Base-by-base conservation (phyloP, 2,888 invertebrate species). In the Embidobia sp. region DNA sequence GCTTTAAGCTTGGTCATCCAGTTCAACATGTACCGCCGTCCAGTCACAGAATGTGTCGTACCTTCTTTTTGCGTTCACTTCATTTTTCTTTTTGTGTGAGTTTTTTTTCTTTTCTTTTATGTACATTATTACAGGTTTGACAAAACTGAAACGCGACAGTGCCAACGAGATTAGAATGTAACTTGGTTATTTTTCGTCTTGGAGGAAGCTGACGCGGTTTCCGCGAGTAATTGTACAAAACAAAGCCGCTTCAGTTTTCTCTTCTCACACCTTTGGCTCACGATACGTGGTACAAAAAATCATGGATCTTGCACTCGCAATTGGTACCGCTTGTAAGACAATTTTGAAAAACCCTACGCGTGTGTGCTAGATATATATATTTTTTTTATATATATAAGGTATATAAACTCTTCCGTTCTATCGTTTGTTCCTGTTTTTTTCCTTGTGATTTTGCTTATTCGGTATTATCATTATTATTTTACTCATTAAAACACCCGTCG, bases 151-250 rank as follows among this genome's bases (percentile, higher is more conserved):
- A 55, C 66, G 40, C 55, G 48, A 63, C 73, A 64, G 63, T 57
- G 57, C 64, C 73, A 67, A 69, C 53, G 64, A 67, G 59, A 55
- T 53, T 61, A 48, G 31, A 53, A 35, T 37, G 11, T 67, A 19
- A 22, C 42, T 53, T 10, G 31, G 33, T 55, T 33, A 5, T 44
- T 18, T 31, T 69, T 11, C 8, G 8, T 46, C 18, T 1, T 7
- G 51, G 49, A 64, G 55, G 27, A 73, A 77, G 51, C 77, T 59
- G 67, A 63, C 33, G 63, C 49, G 61, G 55, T 49, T 77, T 73
- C 63, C 57, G 57, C 61, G 61, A 67, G 67, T 64, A 77, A 67
- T 70, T 66, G 72, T 73, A 73, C 77, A 77, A 73, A 77, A 67
- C 67, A 51, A 77, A 77, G 40, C 67, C 48, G 53, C 69, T 15